Evolutionary conservation across 1,140 invertebrate species (phyloP), one percentile per base, ranked within the genome.

Genomic region (Pseudobourletiella spinata): DNA sequence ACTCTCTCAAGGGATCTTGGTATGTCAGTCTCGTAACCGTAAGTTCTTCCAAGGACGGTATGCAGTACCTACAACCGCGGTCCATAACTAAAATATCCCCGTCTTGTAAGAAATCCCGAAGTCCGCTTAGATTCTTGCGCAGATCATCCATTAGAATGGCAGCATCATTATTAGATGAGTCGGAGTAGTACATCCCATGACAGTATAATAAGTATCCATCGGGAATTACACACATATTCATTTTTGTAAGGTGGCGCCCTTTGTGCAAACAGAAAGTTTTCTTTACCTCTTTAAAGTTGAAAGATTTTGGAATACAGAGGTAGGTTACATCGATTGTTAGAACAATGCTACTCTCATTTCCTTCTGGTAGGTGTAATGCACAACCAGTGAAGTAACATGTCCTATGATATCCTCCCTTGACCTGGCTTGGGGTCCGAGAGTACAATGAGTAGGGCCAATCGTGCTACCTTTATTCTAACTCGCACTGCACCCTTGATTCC

Each of bases 141-240:
- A 67, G 52, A 26, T 65, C 42, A 60, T 63, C 30, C 8, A 22
- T 11, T 1, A 68, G 22, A 18, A 61, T 48, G 1, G 28, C 20
- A 24, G 68, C 66, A 54, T 67, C 63, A 43, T 70, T 68, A 32
- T 70, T 68, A 0, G 24, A 25, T 16, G 55, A n/a, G n/a, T n/a
- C 60, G 30, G 58, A 58, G 42, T 60, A 70, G 58, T 70, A 70
- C 43, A 66, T 32, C 25, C 67, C 61, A 51, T 63, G 62, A 20
- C 68, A 51, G 57, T 57, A 50, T 26, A 69, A n/a, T n/a, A n/a
- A n/a, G 56, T 42, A 70, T 8, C 60, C 66, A 65, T 71, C 64
- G 15, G 66, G 62, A 44, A 63, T 63, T 28, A 67, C 63, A 16
- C 69, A 29, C 29, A 68, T n/a, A n/a, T n/a, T 26, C 48, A 61